These are phyloP conservation scores for Lordiphosa mommai DNA, from an alignment of 1,140 invertebrate genomes.

Conservation along the genomic window DNA sequence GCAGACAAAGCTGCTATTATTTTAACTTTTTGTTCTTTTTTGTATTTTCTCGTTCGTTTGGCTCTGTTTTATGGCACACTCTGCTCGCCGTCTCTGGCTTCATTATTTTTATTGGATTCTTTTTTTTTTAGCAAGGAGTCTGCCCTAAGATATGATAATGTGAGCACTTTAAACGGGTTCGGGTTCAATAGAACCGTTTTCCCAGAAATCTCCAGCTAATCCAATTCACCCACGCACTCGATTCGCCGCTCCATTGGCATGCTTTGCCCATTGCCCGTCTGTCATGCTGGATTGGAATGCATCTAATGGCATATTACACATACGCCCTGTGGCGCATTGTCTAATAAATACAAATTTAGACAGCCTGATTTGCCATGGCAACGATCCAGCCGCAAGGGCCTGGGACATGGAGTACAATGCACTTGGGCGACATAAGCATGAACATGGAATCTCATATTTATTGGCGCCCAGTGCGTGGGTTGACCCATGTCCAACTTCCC, in stretches of 20 bases:
- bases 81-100: conserved; percentile 37
- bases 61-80: conserved; percentile 56
- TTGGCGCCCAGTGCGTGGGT: conserved; percentile 39
- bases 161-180: conserved; percentile 41
- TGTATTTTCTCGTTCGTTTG: conserved; percentile 12
- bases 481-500: conserved; percentile 18
- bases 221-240: conserved; percentile 25
- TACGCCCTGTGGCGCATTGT: conserved; percentile 68
- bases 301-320: conserved; percentile 74
- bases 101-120: conserved; percentile 72
- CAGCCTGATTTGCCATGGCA: conserved; percentile 55
- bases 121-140: conserved; percentile 7
- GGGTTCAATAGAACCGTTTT: conserved; percentile 67
- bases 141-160: conserved; percentile 59
- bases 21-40: conserved; percentile 52
- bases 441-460: conserved; percentile 61
- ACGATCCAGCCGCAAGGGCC: conserved; percentile 9
- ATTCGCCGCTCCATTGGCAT: not conserved
- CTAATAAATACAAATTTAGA: conserved; percentile 76
- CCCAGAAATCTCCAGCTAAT: conserved; percentile 29
- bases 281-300: conserved; percentile 63
- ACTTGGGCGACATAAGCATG: conserved; percentile 17
- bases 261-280: conserved; percentile 29
- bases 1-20: conserved; percentile 56
- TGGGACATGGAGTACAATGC: conserved; percentile 25